Percentiles rank a stretch among this genome's conserved stretches.
Evolutionary conservation across 2,888 invertebrate species (phyloP).

Genomic region (Epinotia nisella): DNA sequence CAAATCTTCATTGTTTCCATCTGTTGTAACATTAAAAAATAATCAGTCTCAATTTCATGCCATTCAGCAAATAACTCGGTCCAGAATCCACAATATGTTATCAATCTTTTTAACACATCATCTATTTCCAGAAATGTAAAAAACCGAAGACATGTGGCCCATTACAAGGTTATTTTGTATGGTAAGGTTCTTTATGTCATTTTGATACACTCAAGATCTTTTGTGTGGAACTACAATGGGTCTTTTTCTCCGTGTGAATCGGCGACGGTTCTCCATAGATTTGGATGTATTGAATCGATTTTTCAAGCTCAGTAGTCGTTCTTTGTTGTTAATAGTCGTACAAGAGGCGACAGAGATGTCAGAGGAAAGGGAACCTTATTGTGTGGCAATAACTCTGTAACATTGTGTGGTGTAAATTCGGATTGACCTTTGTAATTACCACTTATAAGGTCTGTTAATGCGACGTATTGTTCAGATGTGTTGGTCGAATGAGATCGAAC

Average conservation of each 20-base stretch:
- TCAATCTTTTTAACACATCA: constrained; percentile 81
- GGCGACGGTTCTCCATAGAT: constrained; percentile 66
- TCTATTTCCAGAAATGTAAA: constrained; percentile 76
- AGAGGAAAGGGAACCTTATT: constrained; percentile 19
- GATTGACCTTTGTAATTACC: constrained; percentile 67
- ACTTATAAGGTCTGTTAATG: constrained; percentile 61
- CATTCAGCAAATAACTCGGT: constrained; percentile 33
- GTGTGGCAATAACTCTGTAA: constrained; percentile 2
- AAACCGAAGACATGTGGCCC: constrained; percentile 72
- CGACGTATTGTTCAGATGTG: constrained; percentile 50
- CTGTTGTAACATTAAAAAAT: constrained; percentile 30
- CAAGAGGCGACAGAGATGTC: constrained; percentile 9
- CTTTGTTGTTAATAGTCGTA: constrained; percentile 74
- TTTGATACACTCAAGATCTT: constrained; percentile 82
- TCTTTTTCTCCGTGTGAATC: constrained; percentile 75
- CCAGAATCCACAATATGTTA: constrained; percentile 68
- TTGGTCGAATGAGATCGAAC: constrained; percentile 22
- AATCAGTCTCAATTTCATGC: constrained; percentile 33
- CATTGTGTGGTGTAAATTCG: constrained; percentile 16
- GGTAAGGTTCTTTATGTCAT: constrained; percentile 81
- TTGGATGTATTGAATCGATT: constrained; percentile 81
- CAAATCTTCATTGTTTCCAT: constrained; percentile 30
- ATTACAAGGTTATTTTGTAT: constrained; percentile 76
- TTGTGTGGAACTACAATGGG: constrained; percentile 72
- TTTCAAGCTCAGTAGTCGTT: constrained; percentile 82